Conservation (phyloP, 2,797 vertebrate genomes). For the Rhinoraja longicauda region DNA sequence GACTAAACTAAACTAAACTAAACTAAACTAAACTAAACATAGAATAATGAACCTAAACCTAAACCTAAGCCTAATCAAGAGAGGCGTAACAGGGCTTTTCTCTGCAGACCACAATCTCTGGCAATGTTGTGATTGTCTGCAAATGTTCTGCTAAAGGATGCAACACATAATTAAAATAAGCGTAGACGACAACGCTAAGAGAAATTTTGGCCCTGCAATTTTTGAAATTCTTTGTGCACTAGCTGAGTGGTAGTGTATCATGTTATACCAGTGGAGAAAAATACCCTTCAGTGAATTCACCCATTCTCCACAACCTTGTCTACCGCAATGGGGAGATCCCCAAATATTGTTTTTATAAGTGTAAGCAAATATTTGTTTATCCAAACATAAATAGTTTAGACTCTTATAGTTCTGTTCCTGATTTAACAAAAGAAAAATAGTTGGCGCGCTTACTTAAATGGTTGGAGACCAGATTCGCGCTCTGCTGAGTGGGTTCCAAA, state of each 20-base stretch:
- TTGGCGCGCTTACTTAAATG: background rate
- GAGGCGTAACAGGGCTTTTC: background rate
- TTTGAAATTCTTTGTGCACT: background rate
- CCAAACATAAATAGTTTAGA: background rate
- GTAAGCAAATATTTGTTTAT: background rate
- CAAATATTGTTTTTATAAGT: background rate
- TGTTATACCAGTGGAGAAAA: background rate
- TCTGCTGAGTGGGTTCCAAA: background rate
- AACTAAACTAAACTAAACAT: no score
- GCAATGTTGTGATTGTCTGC: background rate
- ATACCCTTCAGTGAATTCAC: background rate
- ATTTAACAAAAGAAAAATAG: constrained; percentile 26
- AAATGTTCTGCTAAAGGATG: background rate
- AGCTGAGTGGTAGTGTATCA: background rate
- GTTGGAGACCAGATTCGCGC: background rate
- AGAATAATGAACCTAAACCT: no score
- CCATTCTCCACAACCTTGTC: background rate
- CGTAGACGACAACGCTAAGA: constrained; percentile 2
- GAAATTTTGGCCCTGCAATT: background rate
- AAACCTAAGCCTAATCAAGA: background rate
- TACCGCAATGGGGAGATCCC: background rate
- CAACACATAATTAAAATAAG: constrained; percentile 20
- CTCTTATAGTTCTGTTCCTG: background rate
- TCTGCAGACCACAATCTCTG: background rate
- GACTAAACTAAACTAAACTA: no score